Evolutionary conservation across 2,113 vertebrate genomes (phyloP).

Genomic region (Sisor rabdophorus): DNA sequence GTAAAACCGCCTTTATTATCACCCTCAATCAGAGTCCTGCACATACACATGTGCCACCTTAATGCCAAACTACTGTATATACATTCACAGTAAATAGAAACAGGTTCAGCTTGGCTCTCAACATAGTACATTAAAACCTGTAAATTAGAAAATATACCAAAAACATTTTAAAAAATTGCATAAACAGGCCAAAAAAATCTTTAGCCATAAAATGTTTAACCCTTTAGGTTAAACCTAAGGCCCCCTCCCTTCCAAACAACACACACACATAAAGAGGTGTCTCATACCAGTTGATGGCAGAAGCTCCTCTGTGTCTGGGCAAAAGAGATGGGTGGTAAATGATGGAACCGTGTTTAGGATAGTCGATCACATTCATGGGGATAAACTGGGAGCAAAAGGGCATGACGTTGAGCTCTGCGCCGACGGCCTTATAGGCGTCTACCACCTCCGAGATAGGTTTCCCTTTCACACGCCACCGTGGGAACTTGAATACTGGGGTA

Average conservation of each 20-base stretch:
- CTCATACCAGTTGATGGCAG: constrained; percentile 93
- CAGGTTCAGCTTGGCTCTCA: neutral
- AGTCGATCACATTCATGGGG: constrained; percentile 91
- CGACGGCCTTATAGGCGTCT: constrained; percentile 84
- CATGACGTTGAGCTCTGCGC: constrained; percentile 94
- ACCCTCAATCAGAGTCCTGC: constrained; percentile 93
- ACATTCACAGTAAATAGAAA: neutral
- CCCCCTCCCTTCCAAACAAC: too few species aligned
- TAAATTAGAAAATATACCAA: too few species aligned
- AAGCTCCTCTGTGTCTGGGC: constrained; percentile 91
- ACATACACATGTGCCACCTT: neutral
- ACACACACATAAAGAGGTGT: constrained; percentile 3
- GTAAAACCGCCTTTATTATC: constrained; percentile 91
- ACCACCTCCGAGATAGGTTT: constrained; percentile 83
- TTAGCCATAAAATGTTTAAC: neutral
- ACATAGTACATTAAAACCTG: neutral
- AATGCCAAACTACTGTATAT: neutral
- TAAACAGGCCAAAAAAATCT: too few species aligned
- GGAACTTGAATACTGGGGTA: constrained; percentile 94
- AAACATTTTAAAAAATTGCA: too few species aligned
- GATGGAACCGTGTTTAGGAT: constrained; percentile 88
- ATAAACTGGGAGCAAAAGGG: constrained; percentile 98
- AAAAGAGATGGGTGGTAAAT: constrained; percentile 96
- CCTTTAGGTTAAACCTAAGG: neutral
- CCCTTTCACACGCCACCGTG: constrained; percentile 88